These are phyloP conservation scores for Illadopsis cleaveri DNA, from an alignment of 2,113 vertebrate genomes.

Conservation along the genomic window DNA sequence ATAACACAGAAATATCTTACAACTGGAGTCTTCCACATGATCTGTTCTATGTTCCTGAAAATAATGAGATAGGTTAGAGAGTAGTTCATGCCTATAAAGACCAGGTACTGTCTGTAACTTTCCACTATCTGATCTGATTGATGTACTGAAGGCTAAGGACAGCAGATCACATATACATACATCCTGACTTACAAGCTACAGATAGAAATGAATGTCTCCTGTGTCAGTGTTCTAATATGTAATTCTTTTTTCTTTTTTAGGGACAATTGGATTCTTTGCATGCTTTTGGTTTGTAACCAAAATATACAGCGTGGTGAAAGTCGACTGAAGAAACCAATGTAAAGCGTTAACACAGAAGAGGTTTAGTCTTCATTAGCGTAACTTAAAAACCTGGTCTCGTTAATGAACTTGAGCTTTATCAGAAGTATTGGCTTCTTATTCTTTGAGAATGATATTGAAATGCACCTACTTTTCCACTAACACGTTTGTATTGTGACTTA, in stretches of 20 bases:
- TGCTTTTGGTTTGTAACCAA: conserved; percentile 99
- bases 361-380: conserved; percentile 66
- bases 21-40: neutral
- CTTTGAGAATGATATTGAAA: conserved; percentile 65
- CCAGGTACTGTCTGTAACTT: neutral
- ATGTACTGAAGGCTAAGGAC: neutral
- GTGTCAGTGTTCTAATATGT: neutral
- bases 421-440: conserved; percentile 73
- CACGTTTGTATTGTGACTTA: conserved; percentile 78
- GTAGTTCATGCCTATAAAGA: neutral
- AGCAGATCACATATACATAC: neutral
- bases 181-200: neutral
- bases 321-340: conserved; percentile 82
- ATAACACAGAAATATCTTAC: neutral
- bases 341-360: conserved; percentile 68
- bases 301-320: conserved; percentile 99
- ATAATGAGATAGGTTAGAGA: neutral
- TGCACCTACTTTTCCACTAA: conserved; percentile 72
- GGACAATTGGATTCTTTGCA: conserved; percentile 98
- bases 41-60: neutral
- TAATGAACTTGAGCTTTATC: conserved; percentile 72
- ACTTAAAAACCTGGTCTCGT: conserved; percentile 65
- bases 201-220: neutral
- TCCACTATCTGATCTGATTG: neutral
- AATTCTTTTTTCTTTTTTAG: conserved; percentile 61